Evolutionary conservation across 2,888 invertebrate species (phyloP).

Genomic region (Leptogaster cylindrica): DNA sequence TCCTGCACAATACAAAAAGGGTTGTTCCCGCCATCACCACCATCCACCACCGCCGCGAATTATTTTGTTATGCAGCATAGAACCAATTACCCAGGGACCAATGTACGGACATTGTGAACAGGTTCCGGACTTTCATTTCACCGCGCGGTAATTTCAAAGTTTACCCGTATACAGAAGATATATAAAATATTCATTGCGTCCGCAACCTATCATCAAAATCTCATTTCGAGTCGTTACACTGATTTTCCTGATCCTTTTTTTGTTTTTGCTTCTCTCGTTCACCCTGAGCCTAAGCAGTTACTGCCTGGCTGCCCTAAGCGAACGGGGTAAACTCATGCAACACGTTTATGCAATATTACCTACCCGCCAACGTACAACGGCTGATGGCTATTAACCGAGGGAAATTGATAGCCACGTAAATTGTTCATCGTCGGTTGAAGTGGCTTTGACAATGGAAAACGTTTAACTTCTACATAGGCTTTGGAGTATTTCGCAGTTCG

Average conservation of each 20-base stretch:
- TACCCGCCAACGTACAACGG: not conserved
- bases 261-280: no score
- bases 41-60: no score
- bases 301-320: no score
- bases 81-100: not conserved
- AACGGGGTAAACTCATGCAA: no score
- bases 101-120: no score
- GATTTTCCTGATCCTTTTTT: not conserved
- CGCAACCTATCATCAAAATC: conserved; percentile 4
- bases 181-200: not conserved
- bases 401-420: conserved; percentile 1
- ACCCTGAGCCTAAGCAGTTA: no score
- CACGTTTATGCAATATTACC: not conserved
- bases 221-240: not conserved
- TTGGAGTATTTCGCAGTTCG: not conserved
- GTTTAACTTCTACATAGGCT: not conserved
- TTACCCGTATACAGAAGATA: not conserved
- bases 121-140: not conserved
- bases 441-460: not conserved
- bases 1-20: not conserved
- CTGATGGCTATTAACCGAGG: conserved; percentile 6
- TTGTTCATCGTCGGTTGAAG: not conserved
- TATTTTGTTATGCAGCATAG: conserved; percentile 1
- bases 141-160: not conserved
- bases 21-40: not conserved